These are phyloP conservation scores for Thamnophis elegans DNA, from an alignment of 2,797 vertebrate genomes.

Conservation along the genomic window DNA sequence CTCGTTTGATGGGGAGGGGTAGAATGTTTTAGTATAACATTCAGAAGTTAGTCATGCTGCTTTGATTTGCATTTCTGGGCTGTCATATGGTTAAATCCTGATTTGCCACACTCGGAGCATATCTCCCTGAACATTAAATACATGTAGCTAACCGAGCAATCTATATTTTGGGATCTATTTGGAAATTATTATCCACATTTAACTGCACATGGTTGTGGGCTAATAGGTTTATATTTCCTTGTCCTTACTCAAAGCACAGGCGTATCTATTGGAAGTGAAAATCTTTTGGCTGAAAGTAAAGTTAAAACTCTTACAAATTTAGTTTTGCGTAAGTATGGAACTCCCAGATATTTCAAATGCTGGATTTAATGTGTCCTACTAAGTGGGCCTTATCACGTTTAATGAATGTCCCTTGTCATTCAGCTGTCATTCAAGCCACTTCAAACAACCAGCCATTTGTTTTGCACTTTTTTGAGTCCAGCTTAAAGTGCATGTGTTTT, in stretches of 20 bases:
- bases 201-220: background rate
- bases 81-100: slow-evolving; percentile 14
- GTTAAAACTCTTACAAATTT: background rate
- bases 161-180: background rate
- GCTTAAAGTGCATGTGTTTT: background rate
- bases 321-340: background rate
- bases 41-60: slow-evolving; percentile 23
- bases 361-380: background rate
- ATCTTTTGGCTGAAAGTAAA: background rate
- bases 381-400: background rate
- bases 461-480: background rate
- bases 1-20: slow-evolving; percentile 2
- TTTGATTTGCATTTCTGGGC: slow-evolving; percentile 4
- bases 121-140: slow-evolving; percentile 18
- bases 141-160: background rate
- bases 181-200: background rate
- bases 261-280: background rate
- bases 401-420: background rate
- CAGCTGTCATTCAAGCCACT: background rate
- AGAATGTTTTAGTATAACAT: slow-evolving; percentile 17
- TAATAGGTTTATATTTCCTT: background rate
- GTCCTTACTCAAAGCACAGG: background rate
- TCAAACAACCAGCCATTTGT: background rate
- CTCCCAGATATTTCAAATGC: background rate
- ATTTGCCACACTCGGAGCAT: background rate